Conservation (phyloP, 2,113 vertebrate genomes). For the Cyprinodon variegatus region DNA sequence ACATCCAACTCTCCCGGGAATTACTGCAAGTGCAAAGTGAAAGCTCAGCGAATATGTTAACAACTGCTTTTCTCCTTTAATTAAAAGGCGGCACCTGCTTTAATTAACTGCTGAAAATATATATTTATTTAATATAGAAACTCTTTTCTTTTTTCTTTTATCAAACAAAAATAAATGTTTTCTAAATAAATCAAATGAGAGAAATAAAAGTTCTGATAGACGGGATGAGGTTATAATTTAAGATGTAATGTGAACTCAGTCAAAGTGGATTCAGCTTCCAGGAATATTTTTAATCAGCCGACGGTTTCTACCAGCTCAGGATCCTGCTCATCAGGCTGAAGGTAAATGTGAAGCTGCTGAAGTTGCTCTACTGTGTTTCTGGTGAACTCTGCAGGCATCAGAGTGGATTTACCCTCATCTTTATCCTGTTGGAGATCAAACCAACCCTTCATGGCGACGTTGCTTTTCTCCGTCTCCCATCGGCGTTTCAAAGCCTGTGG, state of each 20-base stretch:
- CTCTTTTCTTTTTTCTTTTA: neutral
- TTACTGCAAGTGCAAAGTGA: neutral
- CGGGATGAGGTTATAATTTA: neutral
- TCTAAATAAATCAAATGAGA: neutral
- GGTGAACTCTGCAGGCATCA: slow-evolving; percentile 22
- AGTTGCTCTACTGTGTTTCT: slow-evolving; percentile 11
- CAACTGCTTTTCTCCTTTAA: neutral
- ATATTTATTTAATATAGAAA: neutral
- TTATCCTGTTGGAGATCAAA: neutral
- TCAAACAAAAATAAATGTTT: neutral
- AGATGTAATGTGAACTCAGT: neutral
- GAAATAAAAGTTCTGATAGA: neutral
- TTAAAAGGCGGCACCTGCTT: neutral
- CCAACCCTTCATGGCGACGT: neutral
- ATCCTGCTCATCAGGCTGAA: neutral
- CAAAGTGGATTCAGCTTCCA: neutral
- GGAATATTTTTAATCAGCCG: neutral
- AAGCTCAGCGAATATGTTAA: neutral
- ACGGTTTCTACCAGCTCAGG: neutral
- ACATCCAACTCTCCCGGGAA: neutral
- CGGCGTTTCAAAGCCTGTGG: neutral
- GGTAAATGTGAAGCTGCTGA: slow-evolving; percentile 9
- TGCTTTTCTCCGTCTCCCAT: neutral
- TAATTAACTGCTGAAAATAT: neutral
- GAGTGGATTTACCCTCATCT: slow-evolving; percentile 12